phyloP scores from a whole-genome alignment of 2,113 vertebrate genomes.

The Neolamprologus longior region DNA sequence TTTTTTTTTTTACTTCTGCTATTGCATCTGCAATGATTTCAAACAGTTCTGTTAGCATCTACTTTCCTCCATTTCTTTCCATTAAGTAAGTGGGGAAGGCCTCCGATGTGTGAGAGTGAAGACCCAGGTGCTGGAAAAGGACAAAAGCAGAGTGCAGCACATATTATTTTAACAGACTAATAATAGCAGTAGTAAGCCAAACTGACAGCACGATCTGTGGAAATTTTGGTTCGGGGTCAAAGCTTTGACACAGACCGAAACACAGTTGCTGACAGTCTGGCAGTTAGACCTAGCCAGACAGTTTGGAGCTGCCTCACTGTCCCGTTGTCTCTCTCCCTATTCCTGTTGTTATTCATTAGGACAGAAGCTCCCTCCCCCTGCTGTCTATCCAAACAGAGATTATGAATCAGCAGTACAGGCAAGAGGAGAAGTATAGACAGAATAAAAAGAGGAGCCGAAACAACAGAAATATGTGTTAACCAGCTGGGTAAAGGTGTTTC shows the following conservation, averaged over 20 bases:
- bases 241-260: conserved; percentile 34
- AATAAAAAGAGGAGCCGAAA: not conserved
- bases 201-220: conserved; percentile 20
- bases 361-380: conserved; percentile 44
- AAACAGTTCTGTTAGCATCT: not conserved
- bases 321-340: not conserved
- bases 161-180: conserved; percentile 20
- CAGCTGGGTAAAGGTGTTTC: not conserved
- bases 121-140: conserved; percentile 32
- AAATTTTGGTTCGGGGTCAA: conserved; percentile 31
- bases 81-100: not conserved
- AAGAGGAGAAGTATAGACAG: not conserved
- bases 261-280: conserved; percentile 42
- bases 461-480: not conserved
- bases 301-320: conserved; percentile 19
- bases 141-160: not conserved
- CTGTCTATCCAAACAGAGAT: conserved; percentile 41
- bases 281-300: conserved; percentile 18
- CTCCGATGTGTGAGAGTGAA: not conserved
- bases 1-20: not conserved
- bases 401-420: conserved; percentile 23
- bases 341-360: conserved; percentile 39
- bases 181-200: conserved; percentile 23
- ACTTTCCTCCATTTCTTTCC: not conserved
- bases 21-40: not conserved